Percentiles rank a stretch among this genome's conserved stretches.
phyloP scores from a whole-genome alignment of 2,113 vertebrate species.

The Cheilinus undulatus region DNA sequence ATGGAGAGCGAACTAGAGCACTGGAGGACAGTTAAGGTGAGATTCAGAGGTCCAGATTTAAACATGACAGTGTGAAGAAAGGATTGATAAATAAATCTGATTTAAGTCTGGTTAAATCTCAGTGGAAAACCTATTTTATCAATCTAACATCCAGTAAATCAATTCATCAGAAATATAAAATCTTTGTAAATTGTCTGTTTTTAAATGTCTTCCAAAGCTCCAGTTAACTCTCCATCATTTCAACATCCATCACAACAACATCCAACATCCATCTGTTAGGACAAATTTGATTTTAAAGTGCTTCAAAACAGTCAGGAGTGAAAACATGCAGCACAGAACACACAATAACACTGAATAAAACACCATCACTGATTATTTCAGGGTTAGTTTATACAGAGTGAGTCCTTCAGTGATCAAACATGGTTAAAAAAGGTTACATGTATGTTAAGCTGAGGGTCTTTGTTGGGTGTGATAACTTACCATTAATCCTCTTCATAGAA shows the following conservation, averaged over 20 bases:
- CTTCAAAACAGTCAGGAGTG: constrained; percentile 33
- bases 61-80: too few species aligned
- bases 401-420: not conserved
- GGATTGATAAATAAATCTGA: too few species aligned
- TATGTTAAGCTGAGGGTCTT: too few species aligned
- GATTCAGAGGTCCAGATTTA: not conserved
- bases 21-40: constrained; percentile 28
- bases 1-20: constrained; percentile 28
- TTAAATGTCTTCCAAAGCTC: constrained; percentile 48
- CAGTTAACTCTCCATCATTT: constrained; percentile 39
- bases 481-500: constrained; percentile 6
- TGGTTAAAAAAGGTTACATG: not conserved
- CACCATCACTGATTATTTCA: not conserved
- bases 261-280: constrained; percentile 45
- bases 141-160: too few species aligned
- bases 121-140: too few species aligned
- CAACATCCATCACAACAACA: constrained; percentile 61
- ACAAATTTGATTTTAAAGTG: constrained; percentile 32
- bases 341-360: constrained; percentile 50
- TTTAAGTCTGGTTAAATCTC: too few species aligned
- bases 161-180: too few species aligned
- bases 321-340: constrained; percentile 61
- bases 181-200: too few species aligned
- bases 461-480: constrained; percentile 62
- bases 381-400: constrained; percentile 30